A percentile compares a stretch with the other conserved stretches of the same genome.
Evolutionary conservation across 2,113 vertebrate species (phyloP).

Genomic region (Psephotus haematonotus): DNA sequence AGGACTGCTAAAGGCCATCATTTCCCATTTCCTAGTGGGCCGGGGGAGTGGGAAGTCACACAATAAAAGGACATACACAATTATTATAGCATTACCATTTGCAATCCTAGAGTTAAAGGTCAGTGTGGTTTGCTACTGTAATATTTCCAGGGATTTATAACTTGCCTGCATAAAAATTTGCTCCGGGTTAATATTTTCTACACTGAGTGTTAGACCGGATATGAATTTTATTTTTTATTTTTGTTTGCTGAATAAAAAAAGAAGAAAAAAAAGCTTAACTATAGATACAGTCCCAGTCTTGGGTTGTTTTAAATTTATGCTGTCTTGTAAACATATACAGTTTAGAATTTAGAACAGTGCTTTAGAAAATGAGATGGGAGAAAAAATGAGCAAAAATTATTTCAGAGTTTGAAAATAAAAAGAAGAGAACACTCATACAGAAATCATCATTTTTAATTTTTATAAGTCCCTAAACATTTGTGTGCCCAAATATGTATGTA

Average conservation of each 20-base stretch:
- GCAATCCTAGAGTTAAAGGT: slow-evolving; percentile 65
- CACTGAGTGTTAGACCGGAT: not conserved
- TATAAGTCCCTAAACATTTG: not conserved
- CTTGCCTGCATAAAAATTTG: slow-evolving; percentile 17
- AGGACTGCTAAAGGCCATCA: slow-evolving; percentile 65
- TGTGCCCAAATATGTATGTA: not conserved
- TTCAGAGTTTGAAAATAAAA: not conserved
- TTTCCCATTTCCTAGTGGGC: slow-evolving; percentile 45
- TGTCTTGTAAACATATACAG: not conserved
- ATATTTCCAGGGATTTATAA: slow-evolving; percentile 64
- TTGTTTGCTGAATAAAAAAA: not conserved
- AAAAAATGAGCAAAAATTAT: not conserved
- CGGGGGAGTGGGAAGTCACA: not conserved
- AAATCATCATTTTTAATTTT: not conserved
- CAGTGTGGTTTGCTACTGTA: slow-evolving; percentile 55
- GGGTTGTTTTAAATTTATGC: not conserved
- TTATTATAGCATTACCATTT: slow-evolving; percentile 71
- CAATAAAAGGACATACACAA: slow-evolving; percentile 66
- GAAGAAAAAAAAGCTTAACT: not conserved
- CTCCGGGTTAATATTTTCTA: slow-evolving; percentile 46
- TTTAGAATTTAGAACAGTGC: not conserved
- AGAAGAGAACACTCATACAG: not conserved
- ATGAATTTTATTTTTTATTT: slow-evolving; percentile 23
- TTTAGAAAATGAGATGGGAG: not conserved
- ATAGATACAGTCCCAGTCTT: not conserved